A percentile compares a stretch with the other conserved stretches of the same genome.
Conservation (phyloP, 2,797 vertebrate species). For the Peromyscus aztecus region DNA sequence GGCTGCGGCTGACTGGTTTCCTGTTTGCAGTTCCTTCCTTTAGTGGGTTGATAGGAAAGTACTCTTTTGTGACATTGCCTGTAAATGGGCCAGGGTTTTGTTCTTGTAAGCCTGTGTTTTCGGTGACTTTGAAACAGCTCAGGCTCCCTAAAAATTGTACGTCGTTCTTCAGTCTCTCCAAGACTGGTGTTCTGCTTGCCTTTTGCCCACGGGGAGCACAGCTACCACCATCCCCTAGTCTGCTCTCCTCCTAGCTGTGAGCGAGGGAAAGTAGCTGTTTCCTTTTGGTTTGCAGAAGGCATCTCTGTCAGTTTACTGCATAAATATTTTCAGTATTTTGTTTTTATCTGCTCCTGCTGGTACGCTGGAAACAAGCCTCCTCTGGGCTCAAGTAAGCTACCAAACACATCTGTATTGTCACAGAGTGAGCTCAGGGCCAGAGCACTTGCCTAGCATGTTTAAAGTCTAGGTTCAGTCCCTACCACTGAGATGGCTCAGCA, state of each 20-base stretch:
- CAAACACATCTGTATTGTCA: neutral
- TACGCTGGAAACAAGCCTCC: neutral
- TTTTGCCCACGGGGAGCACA: neutral
- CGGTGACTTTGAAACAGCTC: slow-evolving; percentile 38
- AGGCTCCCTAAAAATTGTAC: neutral
- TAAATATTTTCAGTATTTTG: neutral
- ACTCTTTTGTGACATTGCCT: slow-evolving; percentile 43
- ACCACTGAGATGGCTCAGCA: neutral
- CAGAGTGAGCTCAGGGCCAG: neutral
- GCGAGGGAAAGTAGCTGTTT: neutral
- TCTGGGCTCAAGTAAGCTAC: neutral
- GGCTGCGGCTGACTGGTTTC: slow-evolving; percentile 65
- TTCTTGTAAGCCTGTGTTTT: neutral
- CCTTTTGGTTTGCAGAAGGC: slow-evolving; percentile 7
- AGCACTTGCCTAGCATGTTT: too few relatives aligned
- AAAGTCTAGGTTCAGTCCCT: neutral
- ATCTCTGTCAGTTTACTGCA: neutral
- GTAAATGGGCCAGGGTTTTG: slow-evolving; percentile 36
- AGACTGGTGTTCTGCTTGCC: neutral
- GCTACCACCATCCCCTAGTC: neutral
- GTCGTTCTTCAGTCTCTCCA: slow-evolving; percentile 33
- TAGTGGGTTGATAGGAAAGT: slow-evolving; percentile 54
- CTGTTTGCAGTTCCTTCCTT: slow-evolving; percentile 75
- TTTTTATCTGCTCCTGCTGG: neutral
- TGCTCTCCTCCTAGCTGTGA: neutral